Conservation (phyloP, 2,888 invertebrate species). For the Biston stratarius region DNA sequence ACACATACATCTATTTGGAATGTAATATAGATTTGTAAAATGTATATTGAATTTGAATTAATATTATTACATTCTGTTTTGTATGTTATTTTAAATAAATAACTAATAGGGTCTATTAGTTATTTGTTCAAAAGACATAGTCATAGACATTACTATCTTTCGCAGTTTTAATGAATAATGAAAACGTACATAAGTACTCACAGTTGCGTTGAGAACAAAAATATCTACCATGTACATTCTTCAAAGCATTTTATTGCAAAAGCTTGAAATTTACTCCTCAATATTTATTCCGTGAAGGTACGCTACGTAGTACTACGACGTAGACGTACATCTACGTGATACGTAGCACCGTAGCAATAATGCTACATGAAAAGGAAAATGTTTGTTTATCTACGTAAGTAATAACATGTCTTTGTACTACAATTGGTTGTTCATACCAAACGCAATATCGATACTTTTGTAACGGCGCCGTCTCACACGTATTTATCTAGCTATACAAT, state of each 20-base stretch:
- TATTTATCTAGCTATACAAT: no score
- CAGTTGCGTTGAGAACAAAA: neutral
- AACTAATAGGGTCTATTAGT: no score
- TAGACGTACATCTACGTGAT: slow-evolving; percentile 7
- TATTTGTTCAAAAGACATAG: no score
- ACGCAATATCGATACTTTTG: no score
- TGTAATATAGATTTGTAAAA: no score
- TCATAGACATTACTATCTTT: no score
- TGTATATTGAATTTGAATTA: no score
- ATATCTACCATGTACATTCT: slow-evolving; percentile 1
- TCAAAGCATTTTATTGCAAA: slow-evolving; percentile 5
- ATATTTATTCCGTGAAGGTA: neutral
- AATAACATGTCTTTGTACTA: neutral
- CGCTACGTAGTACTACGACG: slow-evolving; percentile 3
- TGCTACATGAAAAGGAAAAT: neutral
- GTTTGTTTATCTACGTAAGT: neutral
- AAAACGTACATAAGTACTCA: neutral
- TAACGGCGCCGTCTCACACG: no score
- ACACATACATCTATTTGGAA: no score
- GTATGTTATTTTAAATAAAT: no score
- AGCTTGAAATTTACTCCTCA: neutral
- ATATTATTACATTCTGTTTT: no score
- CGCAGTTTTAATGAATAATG: no score
- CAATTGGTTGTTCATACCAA: neutral
- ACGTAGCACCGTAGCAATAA: slow-evolving; percentile 10